A percentile compares a stretch with the other conserved stretches of the same genome.
Conservation (phyloP, 2,888 invertebrate genomes). For the Scaptomyza cyrtandrae region DNA sequence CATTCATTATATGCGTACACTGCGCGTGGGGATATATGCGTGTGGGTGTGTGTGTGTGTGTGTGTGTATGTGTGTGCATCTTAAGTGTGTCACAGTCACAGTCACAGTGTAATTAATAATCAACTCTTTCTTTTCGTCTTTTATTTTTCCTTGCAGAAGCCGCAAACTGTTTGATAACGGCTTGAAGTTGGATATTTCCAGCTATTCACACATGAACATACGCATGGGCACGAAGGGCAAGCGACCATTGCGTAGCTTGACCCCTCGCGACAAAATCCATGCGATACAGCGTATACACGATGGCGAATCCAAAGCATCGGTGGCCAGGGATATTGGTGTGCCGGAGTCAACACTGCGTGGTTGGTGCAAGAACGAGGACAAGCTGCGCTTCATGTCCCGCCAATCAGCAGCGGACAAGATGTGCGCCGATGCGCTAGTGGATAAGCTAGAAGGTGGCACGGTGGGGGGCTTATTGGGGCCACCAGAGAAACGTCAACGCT, state of each 20-base stretch:
- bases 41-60: conserved; percentile 27
- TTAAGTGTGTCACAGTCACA: conserved; percentile 60
- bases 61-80: conserved; percentile 38
- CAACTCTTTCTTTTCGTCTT: conserved; percentile 15
- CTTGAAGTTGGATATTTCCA: conserved; percentile 84
- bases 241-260: conserved; percentile 91
- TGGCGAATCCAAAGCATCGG: conserved; percentile 94
- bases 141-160: conserved; percentile 65
- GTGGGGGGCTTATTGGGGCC: conserved; percentile 76
- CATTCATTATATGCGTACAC: conserved; percentile 44
- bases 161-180: conserved; percentile 84
- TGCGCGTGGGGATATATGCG: background rate
- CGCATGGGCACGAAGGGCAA: conserved; percentile 90
- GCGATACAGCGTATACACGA: conserved; percentile 93
- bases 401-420: conserved; percentile 89
- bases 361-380: conserved; percentile 95
- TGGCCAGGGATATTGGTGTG: conserved; percentile 93
- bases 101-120: conserved; percentile 60
- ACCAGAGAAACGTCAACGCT: conserved; percentile 83
- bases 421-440: conserved; percentile 77
- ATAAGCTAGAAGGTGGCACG: conserved; percentile 77
- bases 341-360: conserved; percentile 94
- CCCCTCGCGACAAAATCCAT: conserved; percentile 91
- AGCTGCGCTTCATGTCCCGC: conserved; percentile 89
- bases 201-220: conserved; percentile 84